Evolutionary conservation across 2,797 vertebrate species (phyloP).

Genomic region (Lagocephalus sceleratus): DNA sequence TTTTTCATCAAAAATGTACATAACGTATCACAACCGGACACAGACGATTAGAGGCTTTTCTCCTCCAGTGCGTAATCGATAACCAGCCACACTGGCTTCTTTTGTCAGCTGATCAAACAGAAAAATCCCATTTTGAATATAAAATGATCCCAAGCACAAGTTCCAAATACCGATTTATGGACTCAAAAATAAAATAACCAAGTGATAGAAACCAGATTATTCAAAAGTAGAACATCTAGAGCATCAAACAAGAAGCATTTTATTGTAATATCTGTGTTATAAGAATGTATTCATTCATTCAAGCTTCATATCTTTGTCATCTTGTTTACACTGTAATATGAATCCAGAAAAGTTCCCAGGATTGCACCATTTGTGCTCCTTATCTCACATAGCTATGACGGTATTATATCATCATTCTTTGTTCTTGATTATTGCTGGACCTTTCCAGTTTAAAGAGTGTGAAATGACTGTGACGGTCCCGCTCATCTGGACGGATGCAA

Average conservation of each 20-base stretch:
- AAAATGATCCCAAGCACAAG: too few relatives aligned
- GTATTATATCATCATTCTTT: too few relatives aligned
- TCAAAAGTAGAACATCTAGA: too few relatives aligned
- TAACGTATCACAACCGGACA: slow-evolving; percentile 8
- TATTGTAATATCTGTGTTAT: too few relatives aligned
- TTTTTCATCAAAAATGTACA: slow-evolving; percentile 2
- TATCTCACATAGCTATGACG: background rate
- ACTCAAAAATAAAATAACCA: too few relatives aligned
- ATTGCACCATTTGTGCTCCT: background rate
- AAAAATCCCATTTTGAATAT: background rate
- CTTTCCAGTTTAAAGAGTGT: too few relatives aligned
- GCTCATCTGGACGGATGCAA: too few relatives aligned
- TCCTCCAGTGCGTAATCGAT: background rate
- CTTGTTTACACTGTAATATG: background rate
- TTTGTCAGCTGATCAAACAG: background rate
- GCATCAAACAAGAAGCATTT: too few relatives aligned
- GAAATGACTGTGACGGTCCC: too few relatives aligned
- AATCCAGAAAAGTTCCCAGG: background rate
- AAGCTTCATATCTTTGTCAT: background rate
- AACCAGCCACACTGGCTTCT: background rate
- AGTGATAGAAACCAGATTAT: too few relatives aligned
- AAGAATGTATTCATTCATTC: background rate
- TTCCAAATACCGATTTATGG: too few relatives aligned
- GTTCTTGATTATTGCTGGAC: too few relatives aligned
- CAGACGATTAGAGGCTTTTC: slow-evolving; percentile 1